These are phyloP conservation scores for Cinclus mexicanus DNA, from an alignment of 2,113 vertebrate species.

Conservation along the genomic window DNA sequence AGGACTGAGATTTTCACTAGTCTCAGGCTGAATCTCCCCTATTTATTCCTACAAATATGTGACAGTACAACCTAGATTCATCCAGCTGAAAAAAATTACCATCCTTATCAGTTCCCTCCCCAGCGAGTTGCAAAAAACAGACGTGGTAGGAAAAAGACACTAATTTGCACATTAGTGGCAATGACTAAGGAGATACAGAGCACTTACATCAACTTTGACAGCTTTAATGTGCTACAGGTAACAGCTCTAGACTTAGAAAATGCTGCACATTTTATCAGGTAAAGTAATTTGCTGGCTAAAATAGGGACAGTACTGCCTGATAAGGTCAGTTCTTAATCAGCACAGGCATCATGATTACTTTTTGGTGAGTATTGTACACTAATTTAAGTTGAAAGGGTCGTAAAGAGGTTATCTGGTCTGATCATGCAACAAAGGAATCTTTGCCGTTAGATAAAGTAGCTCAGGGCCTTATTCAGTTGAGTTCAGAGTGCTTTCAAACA, in stretches of 20 bases:
- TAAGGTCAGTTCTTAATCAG: not conserved
- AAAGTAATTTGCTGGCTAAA: not conserved
- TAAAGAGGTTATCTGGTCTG: not conserved
- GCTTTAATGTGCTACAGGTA: not conserved
- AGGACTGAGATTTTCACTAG: not conserved
- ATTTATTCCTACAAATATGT: not conserved
- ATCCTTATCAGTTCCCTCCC: not conserved
- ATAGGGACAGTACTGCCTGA: not conserved
- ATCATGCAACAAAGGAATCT: not conserved
- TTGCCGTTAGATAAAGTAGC: not conserved
- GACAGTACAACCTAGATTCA: not conserved
- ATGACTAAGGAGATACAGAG: not conserved
- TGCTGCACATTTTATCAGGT: not conserved
- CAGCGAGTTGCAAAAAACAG: rapidly evolving
- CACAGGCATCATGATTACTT: not conserved
- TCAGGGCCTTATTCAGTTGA: not conserved
- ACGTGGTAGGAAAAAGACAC: not conserved
- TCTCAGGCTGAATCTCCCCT: not conserved
- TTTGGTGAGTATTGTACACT: not conserved
- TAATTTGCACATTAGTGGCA: not conserved
- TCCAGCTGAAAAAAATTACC: not conserved
- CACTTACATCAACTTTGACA: not conserved
- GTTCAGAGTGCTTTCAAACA: not conserved
- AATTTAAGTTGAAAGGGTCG: not conserved
- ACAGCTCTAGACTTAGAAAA: not conserved